Conservation (phyloP, 2,113 vertebrate genomes). For the Sander vitreus region DNA sequence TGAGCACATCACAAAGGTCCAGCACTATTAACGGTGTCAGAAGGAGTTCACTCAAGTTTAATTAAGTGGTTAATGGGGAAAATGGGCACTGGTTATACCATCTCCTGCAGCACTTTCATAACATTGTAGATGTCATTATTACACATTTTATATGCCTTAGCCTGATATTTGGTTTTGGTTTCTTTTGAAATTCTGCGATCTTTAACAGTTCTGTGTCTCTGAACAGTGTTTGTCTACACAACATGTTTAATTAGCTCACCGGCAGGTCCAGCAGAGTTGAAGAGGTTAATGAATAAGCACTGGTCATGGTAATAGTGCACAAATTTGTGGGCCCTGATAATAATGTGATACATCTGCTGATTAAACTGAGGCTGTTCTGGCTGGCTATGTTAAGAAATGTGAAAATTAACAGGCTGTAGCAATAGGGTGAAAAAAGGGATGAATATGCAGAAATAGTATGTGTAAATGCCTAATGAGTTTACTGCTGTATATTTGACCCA, state of each 20-base stretch:
- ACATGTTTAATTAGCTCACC: constrained; percentile 1
- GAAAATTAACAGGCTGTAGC: not conserved
- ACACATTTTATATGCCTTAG: not conserved
- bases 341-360: not conserved
- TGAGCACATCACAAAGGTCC: constrained; percentile 13
- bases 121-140: not conserved
- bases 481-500: constrained; percentile 14
- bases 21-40: constrained; percentile 22
- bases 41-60: constrained; percentile 9
- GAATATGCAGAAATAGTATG: not conserved
- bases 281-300: constrained; percentile 28
- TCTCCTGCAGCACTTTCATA: not conserved
- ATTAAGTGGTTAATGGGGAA: constrained; percentile 7
- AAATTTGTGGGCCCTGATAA: not conserved
- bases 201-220: not conserved
- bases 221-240: not conserved
- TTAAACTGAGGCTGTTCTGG: not conserved
- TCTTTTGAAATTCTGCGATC: not conserved
- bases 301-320: not conserved
- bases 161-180: not conserved
- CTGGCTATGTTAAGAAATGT: not conserved
- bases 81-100: not conserved
- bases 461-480: constrained; percentile 24
- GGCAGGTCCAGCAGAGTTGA: not conserved
- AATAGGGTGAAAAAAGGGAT: not conserved